phyloP scores from a whole-genome alignment of 2,797 vertebrate genomes.

The Myotis planiceps region DNA sequence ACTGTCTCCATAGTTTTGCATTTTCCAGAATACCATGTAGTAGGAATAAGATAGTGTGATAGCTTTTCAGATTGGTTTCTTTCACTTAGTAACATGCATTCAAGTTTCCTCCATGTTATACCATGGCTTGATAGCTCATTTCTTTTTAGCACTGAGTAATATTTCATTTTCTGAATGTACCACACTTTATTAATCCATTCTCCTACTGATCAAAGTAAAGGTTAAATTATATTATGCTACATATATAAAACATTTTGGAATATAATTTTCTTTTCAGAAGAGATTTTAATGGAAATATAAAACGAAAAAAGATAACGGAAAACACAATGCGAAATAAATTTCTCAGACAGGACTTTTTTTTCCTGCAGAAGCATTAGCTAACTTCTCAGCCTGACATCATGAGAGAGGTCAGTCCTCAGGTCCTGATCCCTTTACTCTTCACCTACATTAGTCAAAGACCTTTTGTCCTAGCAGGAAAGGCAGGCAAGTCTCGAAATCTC shows the following conservation, averaged over 20 bases:
- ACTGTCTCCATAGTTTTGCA: neutral
- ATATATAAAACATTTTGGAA: neutral
- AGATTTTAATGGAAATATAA: neutral
- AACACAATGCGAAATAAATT: conserved; percentile 18
- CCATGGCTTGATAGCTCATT: neutral
- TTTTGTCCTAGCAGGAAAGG: neutral
- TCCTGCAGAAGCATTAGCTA: neutral
- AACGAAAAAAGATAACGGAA: neutral
- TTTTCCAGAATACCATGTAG: neutral
- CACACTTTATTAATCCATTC: neutral
- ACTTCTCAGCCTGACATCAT: neutral
- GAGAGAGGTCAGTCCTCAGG: neutral
- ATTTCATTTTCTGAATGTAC: neutral
- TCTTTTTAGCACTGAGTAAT: neutral
- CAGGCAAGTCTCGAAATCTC: neutral
- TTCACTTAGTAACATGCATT: neutral
- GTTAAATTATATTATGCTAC: neutral
- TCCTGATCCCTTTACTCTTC: neutral
- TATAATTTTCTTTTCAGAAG: neutral
- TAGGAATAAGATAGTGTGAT: neutral
- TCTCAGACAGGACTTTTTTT: neutral
- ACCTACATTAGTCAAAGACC: neutral
- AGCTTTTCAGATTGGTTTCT: neutral
- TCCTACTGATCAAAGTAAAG: neutral
- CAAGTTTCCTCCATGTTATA: neutral